A percentile compares a stretch with the other conserved stretches of the same genome.
These are phyloP conservation scores for Crossaster papposus DNA, from an alignment of 53 echinoderm and acorn worm species.

Conservation along the genomic window DNA sequence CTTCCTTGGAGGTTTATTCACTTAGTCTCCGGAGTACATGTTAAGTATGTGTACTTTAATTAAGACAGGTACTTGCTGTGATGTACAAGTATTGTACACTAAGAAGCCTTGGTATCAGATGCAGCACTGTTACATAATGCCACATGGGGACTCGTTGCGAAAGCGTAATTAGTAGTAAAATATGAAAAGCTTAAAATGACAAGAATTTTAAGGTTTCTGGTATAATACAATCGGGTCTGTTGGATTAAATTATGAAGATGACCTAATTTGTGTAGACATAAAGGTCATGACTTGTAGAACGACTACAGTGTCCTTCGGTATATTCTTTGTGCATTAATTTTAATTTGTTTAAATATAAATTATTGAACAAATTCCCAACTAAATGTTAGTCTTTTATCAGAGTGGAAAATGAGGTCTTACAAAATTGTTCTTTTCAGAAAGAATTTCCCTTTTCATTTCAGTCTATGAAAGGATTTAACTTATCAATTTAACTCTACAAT, in stretches of 20 bases:
- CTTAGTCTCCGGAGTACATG: not conserved
- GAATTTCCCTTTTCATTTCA: no score
- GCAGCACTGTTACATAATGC: not conserved
- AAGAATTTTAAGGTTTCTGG: not conserved
- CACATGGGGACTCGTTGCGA: not conserved
- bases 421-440: not conserved
- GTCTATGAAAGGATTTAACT: not conserved
- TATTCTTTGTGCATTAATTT: not conserved
- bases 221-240: not conserved
- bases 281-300: not conserved
- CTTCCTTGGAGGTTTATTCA: no score
- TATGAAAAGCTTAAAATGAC: not conserved
- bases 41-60: not conserved
- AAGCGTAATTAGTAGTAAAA: not conserved
- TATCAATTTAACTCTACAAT: no score
- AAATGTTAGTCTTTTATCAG: no score
- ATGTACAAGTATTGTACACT: not conserved
- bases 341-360: not conserved
- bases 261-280: not conserved
- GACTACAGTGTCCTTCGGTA: not conserved
- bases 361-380: not conserved
- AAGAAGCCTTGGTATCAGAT: not conserved
- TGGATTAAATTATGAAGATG: not conserved
- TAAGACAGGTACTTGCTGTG: not conserved
- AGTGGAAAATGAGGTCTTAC: not conserved